phyloP scores from a whole-genome alignment of 2,113 vertebrate genomes.

The Colinus virginianus region DNA sequence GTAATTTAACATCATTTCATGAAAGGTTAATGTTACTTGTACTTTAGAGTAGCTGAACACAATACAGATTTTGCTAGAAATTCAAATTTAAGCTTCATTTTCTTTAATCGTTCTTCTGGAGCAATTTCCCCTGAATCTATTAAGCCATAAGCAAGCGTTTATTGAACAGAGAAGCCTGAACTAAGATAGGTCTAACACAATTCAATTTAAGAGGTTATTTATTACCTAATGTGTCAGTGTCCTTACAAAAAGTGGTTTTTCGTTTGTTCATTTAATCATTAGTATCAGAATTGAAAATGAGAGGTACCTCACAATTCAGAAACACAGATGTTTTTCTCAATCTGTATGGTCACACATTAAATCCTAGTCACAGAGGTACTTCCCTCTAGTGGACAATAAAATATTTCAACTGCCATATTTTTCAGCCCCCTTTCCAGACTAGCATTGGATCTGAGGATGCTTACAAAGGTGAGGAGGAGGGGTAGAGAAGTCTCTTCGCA shows the following conservation, averaged over 20 bases:
- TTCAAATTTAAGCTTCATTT: constrained; percentile 58
- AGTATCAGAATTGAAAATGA: neutral
- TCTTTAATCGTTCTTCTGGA: constrained; percentile 59
- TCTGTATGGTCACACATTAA: rapidly evolving
- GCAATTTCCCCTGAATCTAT: constrained; percentile 61
- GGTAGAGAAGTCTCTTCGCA: neutral
- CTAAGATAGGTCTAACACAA: constrained; percentile 42
- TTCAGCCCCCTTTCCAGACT: neutral
- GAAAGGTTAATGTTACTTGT: constrained; percentile 70
- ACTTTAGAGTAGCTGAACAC: constrained; percentile 36
- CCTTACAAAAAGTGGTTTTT: neutral
- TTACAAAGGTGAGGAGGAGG: neutral
- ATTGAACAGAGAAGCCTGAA: constrained; percentile 65
- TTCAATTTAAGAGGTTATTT: constrained; percentile 55
- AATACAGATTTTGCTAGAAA: constrained; percentile 53
- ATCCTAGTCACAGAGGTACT: constrained; percentile 4
- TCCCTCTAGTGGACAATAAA: constrained; percentile 54
- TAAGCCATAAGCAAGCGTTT: constrained; percentile 49
- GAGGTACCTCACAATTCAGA: rapidly evolving
- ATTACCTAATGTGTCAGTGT: neutral
- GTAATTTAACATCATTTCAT: constrained; percentile 42
- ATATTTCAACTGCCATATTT: neutral
- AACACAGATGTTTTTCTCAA: neutral
- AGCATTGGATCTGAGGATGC: neutral
- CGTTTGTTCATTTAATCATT: neutral